A percentile compares a stretch with the other conserved stretches of the same genome.
phyloP scores from a whole-genome alignment of 2,888 invertebrate genomes.

The Agriopis aurantiaria region DNA sequence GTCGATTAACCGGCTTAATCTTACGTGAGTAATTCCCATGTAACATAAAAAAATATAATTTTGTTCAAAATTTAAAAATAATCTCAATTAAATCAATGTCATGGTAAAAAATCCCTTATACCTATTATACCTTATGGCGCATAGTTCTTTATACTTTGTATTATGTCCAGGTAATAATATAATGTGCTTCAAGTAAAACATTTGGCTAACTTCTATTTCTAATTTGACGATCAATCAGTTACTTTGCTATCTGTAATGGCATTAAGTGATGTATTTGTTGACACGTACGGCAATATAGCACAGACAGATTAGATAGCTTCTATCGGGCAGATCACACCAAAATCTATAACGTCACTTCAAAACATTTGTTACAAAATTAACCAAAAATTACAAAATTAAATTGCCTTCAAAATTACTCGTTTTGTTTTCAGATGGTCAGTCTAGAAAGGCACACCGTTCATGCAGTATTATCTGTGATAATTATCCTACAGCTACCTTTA shows the following conservation, averaged over 20 bases:
- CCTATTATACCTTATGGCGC: too few species aligned
- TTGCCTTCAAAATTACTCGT: conserved; percentile 9
- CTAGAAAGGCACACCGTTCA: conserved; percentile 46
- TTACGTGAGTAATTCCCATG: too few species aligned
- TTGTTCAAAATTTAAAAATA: too few species aligned
- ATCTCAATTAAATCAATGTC: too few species aligned
- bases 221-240: conserved; percentile 46
- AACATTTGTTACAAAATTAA: conserved; percentile 13
- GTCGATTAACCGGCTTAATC: too few species aligned
- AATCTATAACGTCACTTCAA: conserved; percentile 31
- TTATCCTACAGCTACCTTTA: conserved; percentile 50
- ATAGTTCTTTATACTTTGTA: too few species aligned
- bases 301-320: conserved; percentile 51
- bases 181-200: background rate
- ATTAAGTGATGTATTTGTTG: conserved; percentile 56
- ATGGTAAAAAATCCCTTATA: too few species aligned
- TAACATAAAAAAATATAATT: too few species aligned
- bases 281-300: conserved; percentile 45
- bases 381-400: too few species aligned
- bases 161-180: background rate
- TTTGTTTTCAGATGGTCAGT: conserved; percentile 66
- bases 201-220: conserved; percentile 4
- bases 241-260: conserved; percentile 55
- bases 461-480: conserved; percentile 47
- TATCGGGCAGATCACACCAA: conserved; percentile 46